Evolutionary conservation across 2,888 invertebrate species (phyloP).

Genomic region (Amorpha juglandis): DNA sequence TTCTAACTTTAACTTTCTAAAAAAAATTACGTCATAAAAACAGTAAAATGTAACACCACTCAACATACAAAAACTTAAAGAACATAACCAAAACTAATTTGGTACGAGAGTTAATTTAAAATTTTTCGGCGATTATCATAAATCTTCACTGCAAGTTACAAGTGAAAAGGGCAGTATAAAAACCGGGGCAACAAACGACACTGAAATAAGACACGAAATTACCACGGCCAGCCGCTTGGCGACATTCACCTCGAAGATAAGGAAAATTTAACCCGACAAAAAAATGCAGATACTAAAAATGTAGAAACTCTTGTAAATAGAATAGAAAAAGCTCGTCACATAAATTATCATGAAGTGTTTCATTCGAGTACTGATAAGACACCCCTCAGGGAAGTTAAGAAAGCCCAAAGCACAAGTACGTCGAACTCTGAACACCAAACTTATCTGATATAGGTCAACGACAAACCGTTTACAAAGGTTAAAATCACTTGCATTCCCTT

Average conservation of each 20-base stretch:
- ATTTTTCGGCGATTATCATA: constrained; percentile 1
- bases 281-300: constrained; percentile 49
- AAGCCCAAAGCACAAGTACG: constrained; percentile 47
- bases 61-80: not conserved
- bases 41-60: not conserved
- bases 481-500: constrained; percentile 67
- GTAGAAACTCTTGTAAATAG: constrained; percentile 44
- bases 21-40: not conserved
- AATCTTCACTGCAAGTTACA: constrained; percentile 26
- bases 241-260: constrained; percentile 52
- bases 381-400: constrained; percentile 61
- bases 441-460: constrained; percentile 74
- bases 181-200: constrained; percentile 36
- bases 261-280: constrained; percentile 45
- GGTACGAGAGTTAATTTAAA: constrained; percentile 9
- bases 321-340: constrained; percentile 55
- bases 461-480: constrained; percentile 64
- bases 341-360: constrained; percentile 77
- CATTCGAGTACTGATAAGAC: constrained; percentile 69
- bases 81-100: constrained; percentile 14
- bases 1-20: not conserved
- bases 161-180: constrained; percentile 39
- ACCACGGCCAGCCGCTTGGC: constrained; percentile 44
- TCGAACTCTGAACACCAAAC: constrained; percentile 67
- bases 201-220: constrained; percentile 46